Evolutionary conservation across 2,797 vertebrate genomes (phyloP), one percentile per base, ranked within the genome.

Genomic region (Phaenicophaeus curvirostris): DNA sequence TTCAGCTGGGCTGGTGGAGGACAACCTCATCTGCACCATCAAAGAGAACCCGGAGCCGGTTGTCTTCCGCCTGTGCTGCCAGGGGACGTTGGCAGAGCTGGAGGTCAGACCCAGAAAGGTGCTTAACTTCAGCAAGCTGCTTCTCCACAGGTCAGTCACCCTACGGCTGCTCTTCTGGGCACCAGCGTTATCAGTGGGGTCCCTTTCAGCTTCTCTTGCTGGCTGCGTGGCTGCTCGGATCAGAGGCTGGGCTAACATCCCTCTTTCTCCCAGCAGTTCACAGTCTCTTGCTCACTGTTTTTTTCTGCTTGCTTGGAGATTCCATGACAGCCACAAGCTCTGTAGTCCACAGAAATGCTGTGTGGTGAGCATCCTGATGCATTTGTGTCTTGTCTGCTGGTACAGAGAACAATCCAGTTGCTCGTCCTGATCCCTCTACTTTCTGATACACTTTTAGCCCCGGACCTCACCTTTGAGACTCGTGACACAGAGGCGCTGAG

Each of bases 41-140:
- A 98, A 98, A 66, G 98, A 98, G 33, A 99, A 99, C 96, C 98
- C 98, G 0, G 97, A 99, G 85, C 97, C 97, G 0, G 94, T 97
- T 30, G n/a, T 98, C 30, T 98, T 99, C 96, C 90, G 25, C 4
- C 20, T 99, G n/a, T 98, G 97, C 90, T 99, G 99, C 95, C 98
- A 98, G 78, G 99, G 99, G 1, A 97, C 99, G 58, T 96, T 96
- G 3, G 98, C 98, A 6, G 98, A 99, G 82, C 96, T 99, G 80
- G 98, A 98, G 54, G 75, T 99, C 83, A 98, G 99, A 18, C 97
- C 95, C 90, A 98, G 96, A 57, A 97, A 98, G 16, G 71, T 99
- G 67, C 96, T n/a, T n/a, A n/a, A 98, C 83, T 99, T 99, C 73
- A 95, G 98, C 72, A 99, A 97, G 93, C 94, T 98, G 91, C 97